These are phyloP conservation scores for Alligator mississippiensis DNA, from an alignment of 2,113 vertebrate species.

Conservation along the genomic window DNA sequence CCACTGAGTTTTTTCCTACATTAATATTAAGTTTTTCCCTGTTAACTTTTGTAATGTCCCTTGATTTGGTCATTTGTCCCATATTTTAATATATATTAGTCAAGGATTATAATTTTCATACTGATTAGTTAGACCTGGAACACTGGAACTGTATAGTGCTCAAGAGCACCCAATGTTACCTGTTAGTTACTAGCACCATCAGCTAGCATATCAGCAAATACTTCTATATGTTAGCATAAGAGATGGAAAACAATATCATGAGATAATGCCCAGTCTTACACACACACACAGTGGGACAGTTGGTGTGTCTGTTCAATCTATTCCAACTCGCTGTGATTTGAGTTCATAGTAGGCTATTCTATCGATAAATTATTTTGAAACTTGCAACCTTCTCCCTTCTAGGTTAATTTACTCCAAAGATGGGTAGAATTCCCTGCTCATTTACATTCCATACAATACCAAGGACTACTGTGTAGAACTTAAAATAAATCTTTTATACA, in stretches of 20 bases:
- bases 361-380: neutral
- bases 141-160: accelerated
- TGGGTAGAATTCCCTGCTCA: neutral
- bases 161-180: accelerated
- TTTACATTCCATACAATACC: accelerated
- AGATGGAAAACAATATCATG: neutral
- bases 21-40: neutral
- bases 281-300: neutral
- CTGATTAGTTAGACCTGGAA: neutral
- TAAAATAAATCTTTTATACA: neutral
- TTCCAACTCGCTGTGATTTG: accelerated
- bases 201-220: neutral
- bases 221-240: accelerated
- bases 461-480: neutral
- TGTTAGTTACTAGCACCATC: neutral
- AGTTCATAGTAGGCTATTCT: neutral
- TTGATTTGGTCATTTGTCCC: neutral
- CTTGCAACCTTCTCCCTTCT: neutral
- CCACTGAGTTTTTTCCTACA: neutral
- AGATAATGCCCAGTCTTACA: accelerated
- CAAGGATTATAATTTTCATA: accelerated
- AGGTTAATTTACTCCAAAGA: neutral
- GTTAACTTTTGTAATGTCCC: neutral
- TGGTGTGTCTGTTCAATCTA: accelerated
- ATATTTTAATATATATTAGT: neutral